Evolutionary conservation across 2,113 vertebrate genomes (phyloP).

Genomic region (Callipepla californica): DNA sequence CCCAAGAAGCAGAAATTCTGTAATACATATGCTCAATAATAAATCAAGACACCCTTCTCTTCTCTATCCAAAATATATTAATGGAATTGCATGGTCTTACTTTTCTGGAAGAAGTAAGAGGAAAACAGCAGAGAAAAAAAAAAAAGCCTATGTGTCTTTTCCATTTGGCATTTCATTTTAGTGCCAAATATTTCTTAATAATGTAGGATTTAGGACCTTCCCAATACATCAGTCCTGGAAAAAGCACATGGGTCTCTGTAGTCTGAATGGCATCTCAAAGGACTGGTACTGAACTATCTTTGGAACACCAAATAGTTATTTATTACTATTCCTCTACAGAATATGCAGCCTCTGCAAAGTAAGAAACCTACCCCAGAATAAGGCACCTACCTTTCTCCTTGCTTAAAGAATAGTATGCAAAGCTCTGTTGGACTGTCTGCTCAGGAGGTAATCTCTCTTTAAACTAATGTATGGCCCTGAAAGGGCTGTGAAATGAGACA

Average conservation of each 20-base stretch:
- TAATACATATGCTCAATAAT: fast-evolving
- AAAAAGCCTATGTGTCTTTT: fast-evolving
- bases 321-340: neutral
- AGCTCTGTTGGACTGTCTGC: neutral
- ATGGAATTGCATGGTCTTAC: neutral
- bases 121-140: neutral
- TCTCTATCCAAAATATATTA: neutral
- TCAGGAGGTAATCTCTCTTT: neutral
- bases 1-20: neutral
- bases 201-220: neutral
- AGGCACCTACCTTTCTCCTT: fast-evolving
- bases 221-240: fast-evolving
- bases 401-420: neutral
- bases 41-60: neutral
- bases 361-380: neutral
- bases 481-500: neutral
- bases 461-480: neutral
- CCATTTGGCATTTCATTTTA: neutral
- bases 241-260: neutral
- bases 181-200: neutral
- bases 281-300: neutral
- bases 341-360: neutral
- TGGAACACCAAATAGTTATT: neutral
- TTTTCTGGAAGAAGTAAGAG: neutral
- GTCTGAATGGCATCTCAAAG: neutral